Evolutionary conservation across 2,113 vertebrate genomes (phyloP).

Genomic region (Corapipo altera): DNA sequence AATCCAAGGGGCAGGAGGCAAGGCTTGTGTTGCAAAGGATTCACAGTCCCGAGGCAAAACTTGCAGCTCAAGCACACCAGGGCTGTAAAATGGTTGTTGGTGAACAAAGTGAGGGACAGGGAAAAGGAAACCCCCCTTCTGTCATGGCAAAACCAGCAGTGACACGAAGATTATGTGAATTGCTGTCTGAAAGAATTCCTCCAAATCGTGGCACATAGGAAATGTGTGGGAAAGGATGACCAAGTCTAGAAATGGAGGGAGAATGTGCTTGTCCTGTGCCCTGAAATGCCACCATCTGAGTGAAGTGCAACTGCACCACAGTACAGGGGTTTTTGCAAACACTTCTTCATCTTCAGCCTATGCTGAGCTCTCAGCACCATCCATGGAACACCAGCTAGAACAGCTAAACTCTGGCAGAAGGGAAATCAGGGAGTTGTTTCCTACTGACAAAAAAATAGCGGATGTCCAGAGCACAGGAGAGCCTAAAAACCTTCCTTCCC

Average conservation of each 20-base stretch:
- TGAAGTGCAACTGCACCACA: background rate
- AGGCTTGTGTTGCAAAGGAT: background rate
- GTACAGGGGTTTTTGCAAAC: background rate
- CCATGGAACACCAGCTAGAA: background rate
- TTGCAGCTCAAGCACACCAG: background rate
- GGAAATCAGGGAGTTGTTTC: background rate
- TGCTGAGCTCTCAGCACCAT: background rate
- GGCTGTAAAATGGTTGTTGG: background rate
- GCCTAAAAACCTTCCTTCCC: background rate
- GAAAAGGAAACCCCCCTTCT: background rate
- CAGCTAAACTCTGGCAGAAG: accelerated
- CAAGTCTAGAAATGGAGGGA: background rate
- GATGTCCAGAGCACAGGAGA: background rate
- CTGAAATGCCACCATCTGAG: background rate
- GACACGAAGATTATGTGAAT: background rate
- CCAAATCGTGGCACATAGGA: background rate
- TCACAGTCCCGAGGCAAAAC: background rate
- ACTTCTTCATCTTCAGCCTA: background rate
- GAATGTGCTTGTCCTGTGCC: background rate
- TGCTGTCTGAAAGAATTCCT: background rate
- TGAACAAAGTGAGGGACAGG: background rate
- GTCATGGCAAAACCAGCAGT: background rate
- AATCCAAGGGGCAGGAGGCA: background rate
- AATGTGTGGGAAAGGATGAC: background rate
- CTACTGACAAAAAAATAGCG: background rate